Percentiles rank a stretch among this genome's conserved stretches.
phyloP scores from a whole-genome alignment of 37 sponge, comb jelly and placozoan species.

The Diacarnus erythraeanus region DNA sequence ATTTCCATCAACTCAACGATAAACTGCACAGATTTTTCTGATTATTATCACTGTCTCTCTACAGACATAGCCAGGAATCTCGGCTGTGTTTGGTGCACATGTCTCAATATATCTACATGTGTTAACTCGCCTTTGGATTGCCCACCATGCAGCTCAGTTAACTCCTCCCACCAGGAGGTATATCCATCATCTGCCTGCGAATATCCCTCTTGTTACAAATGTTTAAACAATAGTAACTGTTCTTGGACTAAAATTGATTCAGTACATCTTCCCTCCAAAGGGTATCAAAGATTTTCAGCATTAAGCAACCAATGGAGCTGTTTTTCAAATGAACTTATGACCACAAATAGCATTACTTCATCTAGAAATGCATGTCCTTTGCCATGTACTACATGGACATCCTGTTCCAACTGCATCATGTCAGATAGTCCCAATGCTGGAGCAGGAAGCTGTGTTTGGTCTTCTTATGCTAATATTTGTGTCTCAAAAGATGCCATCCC shows the following conservation, averaged over 20 bases:
- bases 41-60: not conserved
- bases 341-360: not conserved
- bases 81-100: conserved; percentile 10
- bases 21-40: not conserved
- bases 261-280: not conserved
- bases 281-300: not conserved
- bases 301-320: not conserved
- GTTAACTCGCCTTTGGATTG: not conserved
- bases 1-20: not conserved
- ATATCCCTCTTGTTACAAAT: conserved; percentile 1
- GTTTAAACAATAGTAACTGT: not conserved
- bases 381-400: not conserved
- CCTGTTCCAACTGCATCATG: not conserved
- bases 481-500: not conserved
- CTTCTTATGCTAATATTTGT: not conserved
- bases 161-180: not conserved
- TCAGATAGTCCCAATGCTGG: not conserved
- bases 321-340: too few species aligned
- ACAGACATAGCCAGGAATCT: not conserved
- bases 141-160: not conserved
- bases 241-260: not conserved
- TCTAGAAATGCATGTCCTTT: not conserved
- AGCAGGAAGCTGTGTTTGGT: not conserved
- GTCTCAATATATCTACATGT: not conserved
- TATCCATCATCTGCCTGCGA: not conserved